A percentile compares a stretch with the other conserved stretches of the same genome.
Conservation (phyloP, 2,113 vertebrate species). For the Thryonomys swinderianus region DNA sequence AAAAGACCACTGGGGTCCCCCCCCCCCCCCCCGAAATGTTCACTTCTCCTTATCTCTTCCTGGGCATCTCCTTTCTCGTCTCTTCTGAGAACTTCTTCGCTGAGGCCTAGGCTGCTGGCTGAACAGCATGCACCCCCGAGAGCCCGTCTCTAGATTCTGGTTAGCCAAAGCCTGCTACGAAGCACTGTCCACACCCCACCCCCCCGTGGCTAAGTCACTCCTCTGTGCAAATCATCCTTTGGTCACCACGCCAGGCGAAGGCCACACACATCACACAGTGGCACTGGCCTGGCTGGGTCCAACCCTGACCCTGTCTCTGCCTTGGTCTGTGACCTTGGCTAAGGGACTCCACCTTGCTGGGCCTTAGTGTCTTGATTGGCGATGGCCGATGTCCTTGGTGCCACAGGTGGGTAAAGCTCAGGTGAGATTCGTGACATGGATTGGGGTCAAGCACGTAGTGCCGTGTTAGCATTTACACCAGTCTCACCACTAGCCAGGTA, state of each 20-base stretch:
- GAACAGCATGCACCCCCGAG: not conserved
- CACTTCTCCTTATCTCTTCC: not conserved
- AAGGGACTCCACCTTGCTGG: not conserved
- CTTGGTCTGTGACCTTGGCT: not conserved
- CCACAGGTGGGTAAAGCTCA: not conserved
- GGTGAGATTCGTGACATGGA: not conserved
- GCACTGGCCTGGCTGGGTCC: not conserved
- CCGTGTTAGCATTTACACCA: not conserved
- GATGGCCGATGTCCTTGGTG: not conserved
- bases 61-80: not conserved
- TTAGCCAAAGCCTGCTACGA: not conserved
- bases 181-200: not conserved
- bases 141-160: not conserved
- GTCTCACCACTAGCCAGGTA: rapidly evolving
- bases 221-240: no score
- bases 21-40: not conserved
- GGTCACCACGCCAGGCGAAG: not conserved
- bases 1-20: not conserved
- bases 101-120: not conserved
- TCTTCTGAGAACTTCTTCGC: constrained; percentile 4
- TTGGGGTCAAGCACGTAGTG: no score
- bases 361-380: not conserved
- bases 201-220: not conserved
- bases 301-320: not conserved
- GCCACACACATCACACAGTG: not conserved